phyloP scores from a whole-genome alignment of 30 jellyfish, hydroid and myxozoan genomes.

The Phacellophora camtschatica region DNA sequence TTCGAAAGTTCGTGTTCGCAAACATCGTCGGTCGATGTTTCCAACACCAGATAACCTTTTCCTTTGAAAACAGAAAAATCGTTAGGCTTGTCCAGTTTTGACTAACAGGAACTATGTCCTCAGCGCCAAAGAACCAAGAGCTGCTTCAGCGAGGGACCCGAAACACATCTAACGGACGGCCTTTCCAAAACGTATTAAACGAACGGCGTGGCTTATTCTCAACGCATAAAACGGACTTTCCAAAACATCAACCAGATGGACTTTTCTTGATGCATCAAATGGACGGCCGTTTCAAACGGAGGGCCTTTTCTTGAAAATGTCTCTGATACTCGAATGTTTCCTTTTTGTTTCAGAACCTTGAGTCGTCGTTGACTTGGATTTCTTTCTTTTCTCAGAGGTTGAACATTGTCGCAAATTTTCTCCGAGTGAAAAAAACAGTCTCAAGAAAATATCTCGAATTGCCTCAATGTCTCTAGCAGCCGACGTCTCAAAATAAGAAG shows the following conservation, averaged over 20 bases:
- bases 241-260: background rate
- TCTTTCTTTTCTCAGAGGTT: conserved; percentile 26
- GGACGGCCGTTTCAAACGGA: conserved; percentile 24
- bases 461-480: conserved; percentile 81
- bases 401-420: background rate
- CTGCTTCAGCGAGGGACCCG: too few species aligned
- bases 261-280: background rate
- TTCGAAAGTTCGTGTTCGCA: too few species aligned
- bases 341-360: conserved; percentile 31
- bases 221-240: too few species aligned
- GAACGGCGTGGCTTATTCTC: too few species aligned
- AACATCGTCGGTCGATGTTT: too few species aligned
- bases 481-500: conserved; percentile 57
- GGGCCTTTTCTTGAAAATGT: conserved; percentile 64
- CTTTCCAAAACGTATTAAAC: too few species aligned
- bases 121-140: too few species aligned
- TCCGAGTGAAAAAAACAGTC: conserved; percentile 24
- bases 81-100: too few species aligned
- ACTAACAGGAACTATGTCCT: too few species aligned
- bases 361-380: conserved; percentile 8
- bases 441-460: conserved; percentile 25
- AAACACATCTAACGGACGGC: too few species aligned
- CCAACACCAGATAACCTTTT: too few species aligned
- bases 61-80: too few species aligned
- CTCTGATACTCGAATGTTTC: conserved; percentile 54